Conservation (phyloP, 2,797 vertebrate species). For the Masticophis lateralis region DNA sequence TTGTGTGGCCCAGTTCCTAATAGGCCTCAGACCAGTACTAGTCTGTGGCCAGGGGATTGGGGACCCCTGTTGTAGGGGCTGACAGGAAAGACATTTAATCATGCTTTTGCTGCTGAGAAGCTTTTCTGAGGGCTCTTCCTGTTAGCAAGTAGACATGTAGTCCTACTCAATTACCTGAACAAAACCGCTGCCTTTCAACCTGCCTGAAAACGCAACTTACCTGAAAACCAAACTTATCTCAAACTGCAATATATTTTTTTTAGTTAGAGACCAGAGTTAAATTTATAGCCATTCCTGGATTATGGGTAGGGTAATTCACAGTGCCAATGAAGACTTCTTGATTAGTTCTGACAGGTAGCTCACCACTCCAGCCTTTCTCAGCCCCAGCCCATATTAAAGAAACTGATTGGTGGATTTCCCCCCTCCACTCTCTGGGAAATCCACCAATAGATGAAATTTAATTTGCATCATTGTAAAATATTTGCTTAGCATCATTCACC, state of each 20-base stretch:
- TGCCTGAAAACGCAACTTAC: not conserved
- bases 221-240: not conserved
- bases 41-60: not conserved
- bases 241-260: not conserved
- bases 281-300: not conserved
- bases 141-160: not conserved
- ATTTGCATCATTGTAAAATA: not conserved
- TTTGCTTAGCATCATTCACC: not conserved
- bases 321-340: not conserved
- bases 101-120: not conserved
- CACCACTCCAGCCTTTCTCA: not conserved
- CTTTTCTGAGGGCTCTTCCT: not conserved
- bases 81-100: not conserved
- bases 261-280: not conserved
- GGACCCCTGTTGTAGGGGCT: not conserved
- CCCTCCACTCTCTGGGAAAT: not conserved
- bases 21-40: not conserved
- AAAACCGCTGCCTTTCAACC: not conserved
- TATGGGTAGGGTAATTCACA: not conserved
- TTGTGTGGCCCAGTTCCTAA: not conserved
- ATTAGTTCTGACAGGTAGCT: not conserved
- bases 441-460: not conserved
- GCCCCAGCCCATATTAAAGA: not conserved
- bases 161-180: not conserved
- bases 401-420: not conserved